phyloP scores from a whole-genome alignment of 92 coral and sea anemone genomes.

The Parazoanthus atlanticus region DNA sequence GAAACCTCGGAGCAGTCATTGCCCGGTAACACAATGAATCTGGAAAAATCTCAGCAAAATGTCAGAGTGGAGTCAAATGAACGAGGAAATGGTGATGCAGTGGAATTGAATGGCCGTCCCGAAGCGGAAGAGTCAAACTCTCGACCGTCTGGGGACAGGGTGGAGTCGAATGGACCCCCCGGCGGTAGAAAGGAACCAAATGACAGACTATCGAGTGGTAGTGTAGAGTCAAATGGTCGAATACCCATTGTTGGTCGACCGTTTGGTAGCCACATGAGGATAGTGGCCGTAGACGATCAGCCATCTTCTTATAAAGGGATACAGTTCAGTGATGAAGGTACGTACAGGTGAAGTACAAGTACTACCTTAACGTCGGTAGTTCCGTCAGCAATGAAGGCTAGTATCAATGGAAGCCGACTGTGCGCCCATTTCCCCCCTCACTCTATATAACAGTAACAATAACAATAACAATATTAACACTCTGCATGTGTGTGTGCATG shows the following conservation, averaged over 20 bases:
- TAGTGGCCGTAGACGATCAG: slow-evolving; percentile 30
- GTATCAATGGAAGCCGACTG: too few species aligned
- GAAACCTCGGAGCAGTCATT: neutral
- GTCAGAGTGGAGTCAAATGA: neutral
- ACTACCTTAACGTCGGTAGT: too few species aligned
- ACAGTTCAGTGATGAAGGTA: slow-evolving; percentile 34
- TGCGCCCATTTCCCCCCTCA: too few species aligned
- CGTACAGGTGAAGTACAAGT: neutral
- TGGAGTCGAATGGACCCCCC: neutral
- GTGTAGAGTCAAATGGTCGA: neutral
- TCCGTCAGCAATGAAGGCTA: too few species aligned
- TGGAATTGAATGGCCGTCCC: neutral
- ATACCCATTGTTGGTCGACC: slow-evolving; percentile 1
- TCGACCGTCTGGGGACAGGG: neutral
- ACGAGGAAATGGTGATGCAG: neutral
- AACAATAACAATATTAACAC: too few species aligned
- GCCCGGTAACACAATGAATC: neutral
- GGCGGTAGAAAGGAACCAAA: slow-evolving; percentile 6
- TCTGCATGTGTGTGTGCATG: too few species aligned
- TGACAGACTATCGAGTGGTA: neutral
- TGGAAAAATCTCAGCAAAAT: neutral
- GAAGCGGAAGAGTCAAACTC: neutral
- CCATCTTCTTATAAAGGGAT: slow-evolving; percentile 17
- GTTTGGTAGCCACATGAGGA: slow-evolving; percentile 8
- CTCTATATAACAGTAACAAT: too few species aligned